Evolutionary conservation across 1,140 invertebrate species (phyloP).

Genomic region (Achroia grisella): DNA sequence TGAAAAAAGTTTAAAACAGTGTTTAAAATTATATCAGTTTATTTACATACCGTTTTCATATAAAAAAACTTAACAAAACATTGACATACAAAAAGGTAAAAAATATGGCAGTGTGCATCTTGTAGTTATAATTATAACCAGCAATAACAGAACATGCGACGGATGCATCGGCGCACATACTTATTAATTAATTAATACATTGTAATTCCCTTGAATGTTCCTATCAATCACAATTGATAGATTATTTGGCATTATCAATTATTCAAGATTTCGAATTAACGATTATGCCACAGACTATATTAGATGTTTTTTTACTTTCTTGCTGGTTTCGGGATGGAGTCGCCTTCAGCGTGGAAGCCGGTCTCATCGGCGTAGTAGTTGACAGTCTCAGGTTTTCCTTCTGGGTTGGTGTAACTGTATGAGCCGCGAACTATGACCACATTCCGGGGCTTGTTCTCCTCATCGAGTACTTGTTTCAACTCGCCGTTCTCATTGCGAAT

Average conservation of each 20-base stretch:
- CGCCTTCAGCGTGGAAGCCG: constrained; percentile 69
- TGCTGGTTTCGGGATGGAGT: constrained; percentile 41
- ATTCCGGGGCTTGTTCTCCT: constrained; percentile 58
- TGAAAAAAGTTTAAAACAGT: too few relatives aligned
- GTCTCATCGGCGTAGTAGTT: constrained; percentile 73
- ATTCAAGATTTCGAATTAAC: neutral
- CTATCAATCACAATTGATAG: neutral
- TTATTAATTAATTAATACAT: neutral
- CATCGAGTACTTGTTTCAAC: constrained; percentile 50
- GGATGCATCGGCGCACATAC: neutral
- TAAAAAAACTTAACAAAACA: constrained; percentile 36
- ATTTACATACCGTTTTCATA: constrained; percentile 13
- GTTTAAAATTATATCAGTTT: constrained; percentile 1
- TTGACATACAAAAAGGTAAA: constrained; percentile 34
- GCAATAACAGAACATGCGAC: constrained; percentile 8
- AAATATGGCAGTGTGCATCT: constrained; percentile 55
- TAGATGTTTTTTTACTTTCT: constrained; percentile 15
- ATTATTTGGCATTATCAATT: neutral
- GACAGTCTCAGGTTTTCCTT: constrained; percentile 48
- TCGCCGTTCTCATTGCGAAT: constrained; percentile 46
- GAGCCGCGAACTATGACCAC: constrained; percentile 58
- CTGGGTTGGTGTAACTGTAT: constrained; percentile 44
- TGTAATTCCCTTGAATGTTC: too few relatives aligned
- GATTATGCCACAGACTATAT: neutral
- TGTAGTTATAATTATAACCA: constrained; percentile 20